Base-by-base conservation (phyloP, 2,113 vertebrate genomes). In the Psephotus haematonotus region DNA sequence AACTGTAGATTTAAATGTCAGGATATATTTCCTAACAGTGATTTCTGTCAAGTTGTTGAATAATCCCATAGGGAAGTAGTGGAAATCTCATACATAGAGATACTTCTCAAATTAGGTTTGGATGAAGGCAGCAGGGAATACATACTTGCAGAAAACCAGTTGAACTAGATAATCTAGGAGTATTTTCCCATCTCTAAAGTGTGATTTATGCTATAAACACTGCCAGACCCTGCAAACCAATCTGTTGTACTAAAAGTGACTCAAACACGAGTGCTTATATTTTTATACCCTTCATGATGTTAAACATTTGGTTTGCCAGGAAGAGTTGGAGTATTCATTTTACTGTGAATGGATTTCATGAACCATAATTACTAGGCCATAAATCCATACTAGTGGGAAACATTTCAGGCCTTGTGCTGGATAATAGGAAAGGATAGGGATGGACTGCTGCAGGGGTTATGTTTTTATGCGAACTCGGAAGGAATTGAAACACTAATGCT, bases 211-310 rank as follows among this genome's bases (percentile, higher is more conserved):
- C 41, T 82, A 14, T 57, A 77, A 96, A 76, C 70, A 29, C 70
- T 93, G 92, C 96, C 91, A 96, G 94, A 79, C 57, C 59, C 63
- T 93, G 74, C 44, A 93, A 94, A 91, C 53, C 92, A 82, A 94
- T 96, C 88, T 76, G 52, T 88, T 92, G 9, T 91, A 62, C 69
- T 91, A 82, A 86, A 96, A 96, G 86, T 91, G 88, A 93, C 86
- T 96, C 81, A 92, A 87, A 91, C 77, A 76, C 1, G 3, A 82
- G 86, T 89, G 74, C 92, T 94, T 93, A 50, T 82, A 76, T 95
- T 96, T 97, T 96, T 92, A 94, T 87, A 92, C 94, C 62, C 77
- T 86, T 96, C 86, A 75, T 96, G 86, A 94, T 91, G 86, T 87
- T 87, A 70, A 94, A 84, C 67, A 50, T 91, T 82, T 93, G 77